phyloP scores from a whole-genome alignment of 1,140 invertebrate genomes.

The Fopius arisanus region DNA sequence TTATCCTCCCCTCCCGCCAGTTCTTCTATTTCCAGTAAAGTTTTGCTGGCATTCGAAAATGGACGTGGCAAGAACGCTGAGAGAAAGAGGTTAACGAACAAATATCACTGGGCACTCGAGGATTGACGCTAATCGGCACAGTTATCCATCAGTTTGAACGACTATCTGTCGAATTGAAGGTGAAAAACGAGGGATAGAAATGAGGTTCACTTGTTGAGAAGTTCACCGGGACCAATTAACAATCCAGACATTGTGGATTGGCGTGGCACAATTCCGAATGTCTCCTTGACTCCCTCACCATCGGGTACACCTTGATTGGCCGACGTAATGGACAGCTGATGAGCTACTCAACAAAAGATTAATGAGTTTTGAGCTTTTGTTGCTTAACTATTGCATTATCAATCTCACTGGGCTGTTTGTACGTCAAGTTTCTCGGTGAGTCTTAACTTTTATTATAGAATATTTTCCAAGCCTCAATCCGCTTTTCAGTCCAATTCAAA shows the following conservation, averaged over 20 bases:
- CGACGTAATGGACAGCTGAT: neutral
- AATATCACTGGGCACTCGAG: slow-evolving; percentile 36
- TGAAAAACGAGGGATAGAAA: neutral
- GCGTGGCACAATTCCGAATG: slow-evolving; percentile 30
- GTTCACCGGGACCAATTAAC: slow-evolving; percentile 19
- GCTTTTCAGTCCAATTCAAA: slow-evolving; percentile 25
- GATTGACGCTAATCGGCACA: slow-evolving; percentile 42
- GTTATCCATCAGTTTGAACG: slow-evolving; percentile 37
- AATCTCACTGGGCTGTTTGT: neutral
- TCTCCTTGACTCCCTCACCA: neutral
- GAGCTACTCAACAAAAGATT: slow-evolving; percentile 4
- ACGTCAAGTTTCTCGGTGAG: neutral
- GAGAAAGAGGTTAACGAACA: slow-evolving; percentile 45
- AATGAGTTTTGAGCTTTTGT: neutral
- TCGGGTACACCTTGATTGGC: neutral
- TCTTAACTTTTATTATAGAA: slow-evolving; percentile 16
- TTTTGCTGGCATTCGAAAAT: slow-evolving; percentile 10
- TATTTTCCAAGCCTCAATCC: slow-evolving; percentile 20
- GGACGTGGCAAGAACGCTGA: slow-evolving; percentile 19
- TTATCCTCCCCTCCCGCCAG: too few species aligned
- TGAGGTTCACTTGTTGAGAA: neutral
- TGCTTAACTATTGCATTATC: neutral
- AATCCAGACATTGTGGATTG: neutral
- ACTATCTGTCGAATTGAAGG: slow-evolving; percentile 17
- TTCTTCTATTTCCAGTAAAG: neutral